A percentile compares a stretch with the other conserved stretches of the same genome.
phyloP scores from a whole-genome alignment of 2,888 invertebrate species.

The Drosophila colorata region DNA sequence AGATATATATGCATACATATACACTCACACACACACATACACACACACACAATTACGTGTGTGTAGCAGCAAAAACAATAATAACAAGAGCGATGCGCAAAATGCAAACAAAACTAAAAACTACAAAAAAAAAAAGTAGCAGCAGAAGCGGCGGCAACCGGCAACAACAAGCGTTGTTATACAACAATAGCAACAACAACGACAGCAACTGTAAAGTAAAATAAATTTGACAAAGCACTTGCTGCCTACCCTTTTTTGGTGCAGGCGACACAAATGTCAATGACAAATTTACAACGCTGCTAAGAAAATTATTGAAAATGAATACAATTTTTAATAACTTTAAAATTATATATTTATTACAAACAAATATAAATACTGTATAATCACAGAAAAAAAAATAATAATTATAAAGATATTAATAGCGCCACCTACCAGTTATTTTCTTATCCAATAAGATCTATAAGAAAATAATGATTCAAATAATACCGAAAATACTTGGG shows the following conservation, averaged over 20 bases:
- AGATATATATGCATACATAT: slow-evolving; percentile 38
- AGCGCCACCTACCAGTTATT: too few relatives aligned
- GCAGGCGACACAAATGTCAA: slow-evolving; percentile 45
- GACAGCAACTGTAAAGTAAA: slow-evolving; percentile 24
- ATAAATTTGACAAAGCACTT: slow-evolving; percentile 26
- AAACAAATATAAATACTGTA: too few relatives aligned
- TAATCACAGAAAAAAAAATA: too few relatives aligned
- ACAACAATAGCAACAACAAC: slow-evolving; percentile 43
- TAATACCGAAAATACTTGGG: too few relatives aligned
- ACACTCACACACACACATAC: slow-evolving; percentile 4
- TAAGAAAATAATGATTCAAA: too few relatives aligned
- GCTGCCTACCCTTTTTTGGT: slow-evolving; percentile 40
- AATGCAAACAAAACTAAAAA: slow-evolving; percentile 66
- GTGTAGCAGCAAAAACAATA: slow-evolving; percentile 29
- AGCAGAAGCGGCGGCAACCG: slow-evolving; percentile 27
- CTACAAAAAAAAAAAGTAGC: slow-evolving; percentile 21
- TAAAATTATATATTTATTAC: neutral
- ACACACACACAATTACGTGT: neutral
- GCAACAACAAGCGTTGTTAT: slow-evolving; percentile 43
- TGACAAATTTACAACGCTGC: neutral
- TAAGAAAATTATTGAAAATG: too few relatives aligned
- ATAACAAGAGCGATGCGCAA: slow-evolving; percentile 62
- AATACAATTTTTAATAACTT: too few relatives aligned
- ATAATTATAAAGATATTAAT: too few relatives aligned
- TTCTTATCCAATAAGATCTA: too few relatives aligned